Percentiles rank a stretch among this genome's conserved stretches.
Evolutionary conservation across 37 sponge, comb jelly and placozoan genomes (phyloP).

Genomic region (Lycopodina hypogea): DNA sequence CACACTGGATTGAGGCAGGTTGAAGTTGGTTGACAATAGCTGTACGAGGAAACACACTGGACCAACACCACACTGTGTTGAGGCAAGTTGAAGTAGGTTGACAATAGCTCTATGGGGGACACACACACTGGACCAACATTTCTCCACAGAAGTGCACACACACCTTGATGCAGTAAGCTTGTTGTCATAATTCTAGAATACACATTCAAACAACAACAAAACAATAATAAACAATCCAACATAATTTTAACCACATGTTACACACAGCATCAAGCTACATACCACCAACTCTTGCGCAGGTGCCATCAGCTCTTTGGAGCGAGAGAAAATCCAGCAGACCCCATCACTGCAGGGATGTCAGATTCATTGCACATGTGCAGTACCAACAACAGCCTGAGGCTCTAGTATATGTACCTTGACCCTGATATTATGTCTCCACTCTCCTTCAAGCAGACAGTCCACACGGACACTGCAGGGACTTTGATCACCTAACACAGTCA

Average conservation of each 20-base stretch:
- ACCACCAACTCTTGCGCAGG: slow-evolving; percentile 47
- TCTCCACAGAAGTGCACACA: not conserved
- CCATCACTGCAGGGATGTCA: slow-evolving; percentile 46
- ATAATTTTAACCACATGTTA: too few species aligned
- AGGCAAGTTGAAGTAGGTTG: too few species aligned
- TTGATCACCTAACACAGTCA: slow-evolving; percentile 59
- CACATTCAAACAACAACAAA: not conserved
- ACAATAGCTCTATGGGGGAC: too few species aligned
- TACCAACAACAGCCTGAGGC: too few species aligned
- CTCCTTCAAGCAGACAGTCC: slow-evolving; percentile 58
- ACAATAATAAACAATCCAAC: not conserved
- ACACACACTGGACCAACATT: not conserved
- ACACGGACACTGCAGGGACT: slow-evolving; percentile 68
- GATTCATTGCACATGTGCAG: too few species aligned
- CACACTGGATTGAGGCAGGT: too few species aligned
- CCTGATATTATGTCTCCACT: slow-evolving; percentile 74
- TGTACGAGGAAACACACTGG: too few species aligned
- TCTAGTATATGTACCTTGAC: slow-evolving; percentile 63
- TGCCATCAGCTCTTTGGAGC: slow-evolving; percentile 33
- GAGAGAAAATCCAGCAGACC: slow-evolving; percentile 63
- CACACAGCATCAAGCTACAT: too few species aligned
- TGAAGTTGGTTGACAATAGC: too few species aligned
- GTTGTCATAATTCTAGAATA: not conserved
- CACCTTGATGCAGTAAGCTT: not conserved
- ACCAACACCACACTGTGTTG: too few species aligned